phyloP scores from a whole-genome alignment of 2,113 vertebrate genomes.

The Odocoileus virginianus region DNA sequence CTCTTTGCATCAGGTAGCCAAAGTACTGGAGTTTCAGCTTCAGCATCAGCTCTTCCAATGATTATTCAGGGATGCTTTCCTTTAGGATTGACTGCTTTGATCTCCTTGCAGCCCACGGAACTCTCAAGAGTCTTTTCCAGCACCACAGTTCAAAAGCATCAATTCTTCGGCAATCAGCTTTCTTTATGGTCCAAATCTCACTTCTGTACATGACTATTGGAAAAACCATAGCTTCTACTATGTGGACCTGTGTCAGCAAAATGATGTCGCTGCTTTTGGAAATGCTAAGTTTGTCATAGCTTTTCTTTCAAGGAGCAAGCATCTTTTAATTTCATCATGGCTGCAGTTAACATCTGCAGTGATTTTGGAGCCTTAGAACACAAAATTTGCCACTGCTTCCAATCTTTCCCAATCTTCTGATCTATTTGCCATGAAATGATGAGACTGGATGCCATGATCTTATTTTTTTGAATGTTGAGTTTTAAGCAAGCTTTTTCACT shows the following conservation, averaged over 20 bases:
- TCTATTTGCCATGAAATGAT: background rate
- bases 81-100: background rate
- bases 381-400: background rate
- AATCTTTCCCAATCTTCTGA: background rate
- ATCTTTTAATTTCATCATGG: background rate
- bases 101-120: background rate
- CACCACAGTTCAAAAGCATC: background rate
- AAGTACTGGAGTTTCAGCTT: background rate
- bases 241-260: background rate
- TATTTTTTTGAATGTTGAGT: background rate
- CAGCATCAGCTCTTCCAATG: background rate
- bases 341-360: background rate
- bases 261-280: background rate
- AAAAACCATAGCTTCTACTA: background rate
- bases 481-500: background rate
- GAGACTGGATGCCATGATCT: background rate
- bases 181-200: background rate
- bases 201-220: background rate
- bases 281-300: background rate
- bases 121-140: background rate
- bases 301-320: background rate
- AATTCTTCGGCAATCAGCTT: accelerated
- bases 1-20: background rate
- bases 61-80: background rate
- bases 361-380: background rate